phyloP scores from a whole-genome alignment of 2,797 vertebrate species.

The Myotis daubentonii region DNA sequence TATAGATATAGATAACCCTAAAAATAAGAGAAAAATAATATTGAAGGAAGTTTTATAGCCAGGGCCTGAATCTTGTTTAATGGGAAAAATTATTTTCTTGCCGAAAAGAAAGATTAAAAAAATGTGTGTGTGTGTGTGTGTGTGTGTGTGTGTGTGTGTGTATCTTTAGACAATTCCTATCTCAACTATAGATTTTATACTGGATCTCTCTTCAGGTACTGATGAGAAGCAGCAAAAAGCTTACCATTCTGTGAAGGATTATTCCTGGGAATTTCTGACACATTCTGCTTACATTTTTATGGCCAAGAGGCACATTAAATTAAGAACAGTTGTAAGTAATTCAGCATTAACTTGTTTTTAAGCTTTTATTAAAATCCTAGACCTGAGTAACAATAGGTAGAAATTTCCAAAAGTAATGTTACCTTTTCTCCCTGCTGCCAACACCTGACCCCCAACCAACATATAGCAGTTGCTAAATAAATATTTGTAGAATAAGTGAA shows the following conservation, averaged over 20 bases:
- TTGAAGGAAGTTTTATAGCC: neutral
- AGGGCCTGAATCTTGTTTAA: neutral
- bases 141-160: neutral
- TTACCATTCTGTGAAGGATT: slow-evolving; percentile 4
- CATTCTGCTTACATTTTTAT: neutral
- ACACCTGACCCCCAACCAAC: neutral
- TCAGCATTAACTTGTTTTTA: slow-evolving; percentile 41
- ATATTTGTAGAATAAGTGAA: slow-evolving; percentile 4
- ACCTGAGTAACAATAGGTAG: neutral
- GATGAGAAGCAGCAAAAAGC: neutral
- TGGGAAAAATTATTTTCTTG: slow-evolving; percentile 36
- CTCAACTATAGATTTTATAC: slow-evolving; percentile 2
- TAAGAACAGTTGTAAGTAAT: slow-evolving; percentile 19
- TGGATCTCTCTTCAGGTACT: neutral
- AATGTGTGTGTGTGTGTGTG: too few species aligned
- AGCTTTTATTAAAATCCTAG: slow-evolving; percentile 9
- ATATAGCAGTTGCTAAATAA: neutral
- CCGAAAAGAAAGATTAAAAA: slow-evolving; percentile 12
- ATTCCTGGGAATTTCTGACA: slow-evolving; percentile 2
- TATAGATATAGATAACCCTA: neutral
- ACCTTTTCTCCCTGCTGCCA: neutral
- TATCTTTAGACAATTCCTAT: neutral
- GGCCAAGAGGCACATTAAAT: neutral
- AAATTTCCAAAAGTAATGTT: slow-evolving; percentile 23
- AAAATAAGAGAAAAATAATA: slow-evolving; percentile 6